Evolutionary conservation across 2,888 invertebrate species (phyloP).

Genomic region (Sialis fuliginosa): DNA sequence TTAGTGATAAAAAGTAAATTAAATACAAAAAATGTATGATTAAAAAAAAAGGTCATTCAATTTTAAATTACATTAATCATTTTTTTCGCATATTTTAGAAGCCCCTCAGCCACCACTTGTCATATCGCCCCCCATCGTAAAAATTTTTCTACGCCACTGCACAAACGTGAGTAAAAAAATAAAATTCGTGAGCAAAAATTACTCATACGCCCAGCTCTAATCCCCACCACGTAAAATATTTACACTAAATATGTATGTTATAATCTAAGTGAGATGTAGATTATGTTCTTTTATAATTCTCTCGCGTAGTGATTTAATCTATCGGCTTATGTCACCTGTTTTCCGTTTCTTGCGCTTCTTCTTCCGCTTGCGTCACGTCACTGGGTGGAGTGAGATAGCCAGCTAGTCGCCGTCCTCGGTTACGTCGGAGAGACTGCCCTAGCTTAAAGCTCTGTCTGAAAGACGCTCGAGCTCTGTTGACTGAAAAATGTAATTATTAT

Average conservation of each 20-base stretch:
- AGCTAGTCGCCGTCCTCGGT: slow-evolving; percentile 33
- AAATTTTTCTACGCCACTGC: no score
- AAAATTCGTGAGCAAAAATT: neutral
- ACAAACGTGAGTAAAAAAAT: neutral
- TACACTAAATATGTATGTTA: no score
- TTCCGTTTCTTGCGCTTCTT: slow-evolving; percentile 32
- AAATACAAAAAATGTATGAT: no score
- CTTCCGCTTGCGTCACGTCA: slow-evolving; percentile 41
- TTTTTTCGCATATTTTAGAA: no score
- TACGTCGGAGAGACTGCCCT: slow-evolving; percentile 27
- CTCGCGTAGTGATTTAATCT: no score
- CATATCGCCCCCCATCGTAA: no score
- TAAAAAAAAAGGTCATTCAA: no score
- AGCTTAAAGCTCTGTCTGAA: slow-evolving; percentile 38
- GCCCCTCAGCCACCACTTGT: no score
- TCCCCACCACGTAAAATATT: neutral
- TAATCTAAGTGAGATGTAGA: no score
- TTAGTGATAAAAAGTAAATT: no score
- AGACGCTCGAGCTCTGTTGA: slow-evolving; percentile 46
- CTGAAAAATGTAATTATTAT: slow-evolving; percentile 19
- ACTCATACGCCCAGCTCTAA: neutral
- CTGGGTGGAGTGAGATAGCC: slow-evolving; percentile 40
- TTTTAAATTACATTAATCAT: no score
- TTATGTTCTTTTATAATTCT: no score
- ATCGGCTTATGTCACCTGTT: slow-evolving; percentile 19